Evolutionary conservation across 2,113 vertebrate genomes (phyloP), one percentile per base, ranked within the genome.

Genomic region (Physeter macrocephalus): DNA sequence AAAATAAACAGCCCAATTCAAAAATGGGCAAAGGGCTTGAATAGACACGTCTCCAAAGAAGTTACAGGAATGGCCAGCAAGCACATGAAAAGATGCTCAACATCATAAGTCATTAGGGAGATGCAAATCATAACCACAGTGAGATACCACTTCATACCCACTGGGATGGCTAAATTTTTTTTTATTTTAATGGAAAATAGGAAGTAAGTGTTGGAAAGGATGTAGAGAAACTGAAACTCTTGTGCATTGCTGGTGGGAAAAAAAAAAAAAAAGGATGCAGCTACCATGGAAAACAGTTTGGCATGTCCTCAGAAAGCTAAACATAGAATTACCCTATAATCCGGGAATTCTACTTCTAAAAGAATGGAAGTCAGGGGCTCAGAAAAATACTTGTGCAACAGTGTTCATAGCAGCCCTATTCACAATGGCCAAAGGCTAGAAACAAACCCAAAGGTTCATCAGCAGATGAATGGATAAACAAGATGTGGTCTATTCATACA

Each of bases 401-500:
- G 1, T 0, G 34, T n/a, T 23, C 23, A 2, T 0, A 20, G 89
- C 23, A 4, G 27, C 39, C 5, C 21, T 46, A 8, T n/a, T 84
- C n/a, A 39, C 23, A 78, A 43, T 18, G 12, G 5, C 41, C 23
- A 9, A 66, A 41, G 39, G 31, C 49, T 4, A 12, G 27, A 59
- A 39, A 34, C 4, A 21, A 61, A 61, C n/a, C 41, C 49, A 3
- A 17, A 31, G 21, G 36, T n/a, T 75, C 62, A 2, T 39, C 29
- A 3, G 0, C 62, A 34, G 20, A 36, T 10, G 57, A 36, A 5
- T 2, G n/a, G 66, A 10, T 14, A 6, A 2, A 3, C 52, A 5
- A 31, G 39, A 31, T 6, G 72, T 1, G 18, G 31, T 15, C 7
- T 17, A 1, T 31, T 17, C 69, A 1, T 1, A 6, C 1, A 0